Evolutionary conservation across 2,113 vertebrate genomes (phyloP).

Genomic region (Pangasianodon hypophthalmus): DNA sequence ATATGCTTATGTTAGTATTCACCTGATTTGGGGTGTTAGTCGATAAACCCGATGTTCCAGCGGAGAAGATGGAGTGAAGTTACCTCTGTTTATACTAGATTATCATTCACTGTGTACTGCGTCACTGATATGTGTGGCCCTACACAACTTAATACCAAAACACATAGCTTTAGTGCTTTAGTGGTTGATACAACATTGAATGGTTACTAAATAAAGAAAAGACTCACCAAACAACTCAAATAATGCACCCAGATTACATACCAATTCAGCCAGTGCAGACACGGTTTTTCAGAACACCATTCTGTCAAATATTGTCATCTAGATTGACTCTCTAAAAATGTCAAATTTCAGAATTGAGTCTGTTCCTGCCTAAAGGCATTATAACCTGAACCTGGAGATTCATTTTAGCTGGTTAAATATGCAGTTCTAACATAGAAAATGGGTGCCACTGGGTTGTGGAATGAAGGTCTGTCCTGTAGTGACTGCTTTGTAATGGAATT

Average conservation of each 20-base stretch:
- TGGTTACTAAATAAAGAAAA: slow-evolving; percentile 21
- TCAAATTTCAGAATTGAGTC: neutral
- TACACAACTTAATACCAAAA: slow-evolving; percentile 28
- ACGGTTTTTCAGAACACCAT: neutral
- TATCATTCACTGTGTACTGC: slow-evolving; percentile 18
- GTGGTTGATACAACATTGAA: slow-evolving; percentile 36
- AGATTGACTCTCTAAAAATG: neutral
- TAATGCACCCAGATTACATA: slow-evolving; percentile 10
- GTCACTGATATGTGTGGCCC: slow-evolving; percentile 35
- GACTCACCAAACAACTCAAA: neutral
- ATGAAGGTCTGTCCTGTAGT: slow-evolving; percentile 19
- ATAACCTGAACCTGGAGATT: neutral
- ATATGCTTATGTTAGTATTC: neutral
- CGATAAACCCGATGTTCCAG: neutral
- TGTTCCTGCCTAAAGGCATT: neutral
- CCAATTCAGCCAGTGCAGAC: neutral
- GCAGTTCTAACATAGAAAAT: slow-evolving; percentile 5
- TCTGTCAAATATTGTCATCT: neutral
- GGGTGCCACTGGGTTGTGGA: slow-evolving; percentile 21
- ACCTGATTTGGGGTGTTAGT: neutral
- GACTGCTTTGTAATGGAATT: slow-evolving; percentile 38
- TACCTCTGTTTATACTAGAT: slow-evolving; percentile 15
- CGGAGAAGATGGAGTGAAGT: neutral
- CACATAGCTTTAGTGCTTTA: slow-evolving; percentile 30
- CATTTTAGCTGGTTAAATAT: neutral